Conservation (phyloP, 2,113 vertebrate species). For the Mus musculus region GRCm39 chr13:41348501-41349000, state of each 20-base stretch:
- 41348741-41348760: neutral
- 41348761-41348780: neutral
- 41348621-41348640: neutral
- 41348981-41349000: neutral
- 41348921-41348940: neutral
- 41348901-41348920: fast-evolving
- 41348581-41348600: neutral
- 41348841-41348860: neutral
- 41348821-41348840: neutral
- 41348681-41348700: neutral
- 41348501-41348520: neutral
- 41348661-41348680: neutral
- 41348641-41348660: neutral
- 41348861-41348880: neutral
- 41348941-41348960: neutral
- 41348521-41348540: neutral
- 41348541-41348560: neutral
- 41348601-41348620: neutral
- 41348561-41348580: neutral
- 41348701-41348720: neutral
- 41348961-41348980: neutral
- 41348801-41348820: neutral
- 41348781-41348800: neutral
- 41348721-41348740: neutral
- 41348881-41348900: fast-evolving